phyloP scores from a whole-genome alignment of 1,140 invertebrate genomes.

The Galendromus occidentalis region DNA sequence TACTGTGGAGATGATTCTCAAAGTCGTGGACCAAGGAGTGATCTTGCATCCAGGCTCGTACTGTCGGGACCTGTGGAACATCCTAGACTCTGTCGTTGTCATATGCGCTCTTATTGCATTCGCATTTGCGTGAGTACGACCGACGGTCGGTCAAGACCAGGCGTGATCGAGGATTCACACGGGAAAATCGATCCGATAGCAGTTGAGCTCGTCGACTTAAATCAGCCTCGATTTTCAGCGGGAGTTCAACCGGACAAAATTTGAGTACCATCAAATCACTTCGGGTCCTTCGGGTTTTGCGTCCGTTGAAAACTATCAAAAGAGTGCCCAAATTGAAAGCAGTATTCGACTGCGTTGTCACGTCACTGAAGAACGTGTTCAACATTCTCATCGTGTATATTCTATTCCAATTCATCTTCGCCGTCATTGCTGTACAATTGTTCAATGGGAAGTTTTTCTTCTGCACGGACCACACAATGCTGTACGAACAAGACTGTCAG shows the following conservation, averaged over 20 bases:
- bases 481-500: conserved; percentile 78
- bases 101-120: conserved; percentile 47
- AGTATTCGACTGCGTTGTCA: conserved; percentile 99
- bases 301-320: conserved; percentile 99
- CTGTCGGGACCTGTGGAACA: conserved; percentile 48
- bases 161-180: no score
- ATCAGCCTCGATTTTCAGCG: conserved; percentile 20
- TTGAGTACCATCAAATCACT: conserved; percentile 98
- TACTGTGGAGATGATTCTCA: conserved; percentile 92
- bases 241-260: conserved; percentile 43
- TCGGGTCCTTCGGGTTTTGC: conserved; percentile 85
- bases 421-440: conserved; percentile 98
- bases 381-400: conserved; percentile 99
- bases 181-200: no score
- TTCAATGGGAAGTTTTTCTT: conserved; percentile 99
- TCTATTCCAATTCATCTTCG: conserved; percentile 99
- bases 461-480: conserved; percentile 96
- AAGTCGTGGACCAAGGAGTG: conserved; percentile 44
- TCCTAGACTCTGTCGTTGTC: conserved; percentile 46
- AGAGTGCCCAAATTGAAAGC: conserved; percentile 76
- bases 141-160: no score
- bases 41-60: conserved; percentile 46
- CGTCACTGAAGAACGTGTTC: conserved; percentile 99
- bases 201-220: not conserved
- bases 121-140: conserved; percentile 39